Percentiles rank a stretch among this genome's conserved stretches.
phyloP scores from a whole-genome alignment of 2,113 vertebrate genomes.

The Morone chrysops region DNA sequence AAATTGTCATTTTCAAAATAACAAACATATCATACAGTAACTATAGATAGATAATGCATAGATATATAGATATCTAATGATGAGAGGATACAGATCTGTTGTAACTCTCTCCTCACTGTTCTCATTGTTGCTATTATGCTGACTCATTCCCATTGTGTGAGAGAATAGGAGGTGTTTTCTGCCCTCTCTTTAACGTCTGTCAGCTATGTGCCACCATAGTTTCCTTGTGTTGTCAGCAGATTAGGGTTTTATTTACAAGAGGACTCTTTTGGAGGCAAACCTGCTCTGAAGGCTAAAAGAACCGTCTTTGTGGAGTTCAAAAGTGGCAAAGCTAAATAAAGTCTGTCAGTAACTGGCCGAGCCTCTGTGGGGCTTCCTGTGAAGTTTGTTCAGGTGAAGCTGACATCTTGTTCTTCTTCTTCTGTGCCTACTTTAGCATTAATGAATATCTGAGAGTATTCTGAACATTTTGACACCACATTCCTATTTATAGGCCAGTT shows the following conservation, averaged over 20 bases:
- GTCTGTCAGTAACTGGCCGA: neutral
- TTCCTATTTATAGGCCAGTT: constrained; percentile 46
- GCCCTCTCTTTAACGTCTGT: constrained; percentile 31
- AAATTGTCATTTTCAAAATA: neutral
- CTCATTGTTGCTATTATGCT: constrained; percentile 42
- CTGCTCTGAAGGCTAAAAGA: constrained; percentile 20
- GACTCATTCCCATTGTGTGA: constrained; percentile 51
- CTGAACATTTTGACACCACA: constrained; percentile 44
- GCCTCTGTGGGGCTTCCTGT: constrained; percentile 9
- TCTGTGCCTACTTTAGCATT: constrained; percentile 43
- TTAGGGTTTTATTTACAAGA: constrained; percentile 41
- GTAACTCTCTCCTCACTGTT: constrained; percentile 1
- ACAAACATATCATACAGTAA: neutral
- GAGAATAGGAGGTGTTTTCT: constrained; percentile 34
- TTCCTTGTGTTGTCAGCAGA: constrained; percentile 8
- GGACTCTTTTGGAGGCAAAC: constrained; percentile 16
- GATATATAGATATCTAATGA: neutral
- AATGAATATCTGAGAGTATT: constrained; percentile 51
- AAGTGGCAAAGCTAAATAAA: constrained; percentile 22
- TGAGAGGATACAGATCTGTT: constrained; percentile 3
- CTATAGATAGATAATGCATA: neutral
- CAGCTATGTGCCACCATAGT: constrained; percentile 32
- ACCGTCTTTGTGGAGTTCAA: constrained; percentile 13
- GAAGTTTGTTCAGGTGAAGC: neutral
- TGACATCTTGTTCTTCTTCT: constrained; percentile 25